Base-by-base conservation (phyloP, 2,888 invertebrate genomes). In the Archips crataeganus region DNA sequence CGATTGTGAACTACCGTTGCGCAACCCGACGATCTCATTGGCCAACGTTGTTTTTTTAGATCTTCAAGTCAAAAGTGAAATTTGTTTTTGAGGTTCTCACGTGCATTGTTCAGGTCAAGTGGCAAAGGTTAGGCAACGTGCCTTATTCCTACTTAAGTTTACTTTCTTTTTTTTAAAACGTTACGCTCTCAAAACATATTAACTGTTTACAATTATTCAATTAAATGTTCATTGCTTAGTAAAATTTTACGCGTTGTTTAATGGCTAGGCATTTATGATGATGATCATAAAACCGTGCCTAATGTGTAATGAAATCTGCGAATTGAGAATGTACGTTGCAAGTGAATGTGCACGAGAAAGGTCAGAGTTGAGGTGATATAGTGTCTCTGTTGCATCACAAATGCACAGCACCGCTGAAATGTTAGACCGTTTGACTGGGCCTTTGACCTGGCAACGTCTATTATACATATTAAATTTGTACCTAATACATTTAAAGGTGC, bases 21-120 rank as follows among this genome's bases (percentile, higher is more conserved):
- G 62, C 66, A 75, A 75, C 51, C 23, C 42, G 15, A 23, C 66
- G 54, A 51, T 69, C 62, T 73, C 60, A 65, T 65, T 72, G 70
- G 70, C 69, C 62, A 70, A 66, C 6, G 68, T 47, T 79, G 78
- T 80, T 82, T 78, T 82, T 79, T 76, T 80, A 79, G 76, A 77
- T 80, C 71, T 82, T 81, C 70, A 74, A 77, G 76, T 77, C 79
- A 80, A 77, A 81, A 82, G 81, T 80, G 80, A 83, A 82, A 81
- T 80, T 78, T 75, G 75, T 76, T 75, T 72, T 77, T 77, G 73
- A 66, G 63, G 66, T 71, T 74, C 66, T 71, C 71, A 66, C 75
- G 73, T 74, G 74, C 32, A 70, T 63, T 54, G 45, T 71, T 65
- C 61, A 71, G 78, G 76, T 78, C 75, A 77, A 75, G 77, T 71